Evolutionary conservation across 2,888 invertebrate species (phyloP), one percentile per base, ranked within the genome.

Genomic region (Nymphalis c-album): DNA sequence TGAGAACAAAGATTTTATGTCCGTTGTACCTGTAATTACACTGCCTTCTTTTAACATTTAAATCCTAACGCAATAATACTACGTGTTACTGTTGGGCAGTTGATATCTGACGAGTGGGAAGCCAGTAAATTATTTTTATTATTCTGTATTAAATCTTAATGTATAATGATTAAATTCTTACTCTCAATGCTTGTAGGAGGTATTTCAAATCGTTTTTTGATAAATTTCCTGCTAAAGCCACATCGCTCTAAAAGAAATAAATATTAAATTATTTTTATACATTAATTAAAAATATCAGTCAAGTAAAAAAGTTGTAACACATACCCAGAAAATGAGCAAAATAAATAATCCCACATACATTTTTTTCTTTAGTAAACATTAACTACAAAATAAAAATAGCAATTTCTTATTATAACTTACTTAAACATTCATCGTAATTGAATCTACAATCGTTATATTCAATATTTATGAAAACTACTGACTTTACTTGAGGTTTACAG

Each of bases 161-260:
- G n/a, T n/a, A n/a, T 40, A 51, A 20, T 31, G 5, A n/a, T 20
- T 20, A 40, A 35, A 20, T 45, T 59, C 68, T 68, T 62, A 72
- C 71, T 63, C 63, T 67, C 2, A 71, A 63, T 6, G 67, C n/a
- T 16, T 64, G 46, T 26, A 70, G 45, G 40, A 67, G 35, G 17
- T 48, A 60, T 63, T 35, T 47, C 3, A 71, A 13, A 53, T 71
- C 70, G n/a, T 31, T 65, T 46, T n/a, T 7, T 20, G 60, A 48
- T 53, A 57, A 45, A 48, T 31, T 13, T 51, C 26, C 63, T 5
- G 62, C 18, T 40, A 53, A 40, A 13, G 13, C 17, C 31, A 63
- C 59, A 48, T 57, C 48, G 22, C 7, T 63, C 71, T 71, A 57
- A 62, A 71, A 71, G 3, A 63, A n/a, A 17, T 17, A 13, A 60